Percentiles rank a stretch among this genome's conserved stretches.
Evolutionary conservation across 2,113 vertebrate genomes (phyloP).

Genomic region (Crotophaga sulcirostris): DNA sequence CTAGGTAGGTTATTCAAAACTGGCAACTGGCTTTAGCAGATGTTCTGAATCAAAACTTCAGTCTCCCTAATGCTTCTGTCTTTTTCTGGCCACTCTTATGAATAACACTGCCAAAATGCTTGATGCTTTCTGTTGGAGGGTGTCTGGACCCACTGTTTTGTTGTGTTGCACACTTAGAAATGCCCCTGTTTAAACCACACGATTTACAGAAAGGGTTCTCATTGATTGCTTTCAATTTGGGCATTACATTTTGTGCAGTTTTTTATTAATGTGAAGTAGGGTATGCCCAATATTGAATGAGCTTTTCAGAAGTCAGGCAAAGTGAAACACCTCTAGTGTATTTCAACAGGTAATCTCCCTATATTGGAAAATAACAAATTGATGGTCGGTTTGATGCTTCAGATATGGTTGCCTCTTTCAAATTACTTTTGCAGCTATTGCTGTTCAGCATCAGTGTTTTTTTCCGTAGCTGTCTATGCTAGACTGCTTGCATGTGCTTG

Average conservation of each 20-base stretch:
- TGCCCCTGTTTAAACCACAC: not conserved
- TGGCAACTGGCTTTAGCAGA: rapidly evolving
- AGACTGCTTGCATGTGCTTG: not conserved
- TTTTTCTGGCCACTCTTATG: not conserved
- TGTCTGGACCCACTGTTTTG: not conserved
- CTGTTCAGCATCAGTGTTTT: not conserved
- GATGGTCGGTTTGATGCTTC: not conserved
- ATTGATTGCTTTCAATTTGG: not conserved
- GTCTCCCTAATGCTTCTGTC: not conserved
- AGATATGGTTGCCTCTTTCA: not conserved
- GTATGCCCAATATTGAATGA: not conserved
- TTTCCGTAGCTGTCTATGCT: not conserved
- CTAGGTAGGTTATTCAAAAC: not conserved
- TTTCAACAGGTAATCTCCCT: not conserved
- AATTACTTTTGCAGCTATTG: not conserved
- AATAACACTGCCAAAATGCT: rapidly evolving
- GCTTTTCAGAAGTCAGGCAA: not conserved
- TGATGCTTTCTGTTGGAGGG: not conserved
- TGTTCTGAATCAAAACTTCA: not conserved
- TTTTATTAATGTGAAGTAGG: not conserved
- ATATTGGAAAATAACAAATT: not conserved
- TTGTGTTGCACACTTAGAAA: not conserved
- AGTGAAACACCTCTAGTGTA: not conserved
- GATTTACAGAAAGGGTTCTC: not conserved
- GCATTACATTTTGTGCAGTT: not conserved